Conservation (phyloP, 2,113 vertebrate genomes). For the Cisticola juncidis region DNA sequence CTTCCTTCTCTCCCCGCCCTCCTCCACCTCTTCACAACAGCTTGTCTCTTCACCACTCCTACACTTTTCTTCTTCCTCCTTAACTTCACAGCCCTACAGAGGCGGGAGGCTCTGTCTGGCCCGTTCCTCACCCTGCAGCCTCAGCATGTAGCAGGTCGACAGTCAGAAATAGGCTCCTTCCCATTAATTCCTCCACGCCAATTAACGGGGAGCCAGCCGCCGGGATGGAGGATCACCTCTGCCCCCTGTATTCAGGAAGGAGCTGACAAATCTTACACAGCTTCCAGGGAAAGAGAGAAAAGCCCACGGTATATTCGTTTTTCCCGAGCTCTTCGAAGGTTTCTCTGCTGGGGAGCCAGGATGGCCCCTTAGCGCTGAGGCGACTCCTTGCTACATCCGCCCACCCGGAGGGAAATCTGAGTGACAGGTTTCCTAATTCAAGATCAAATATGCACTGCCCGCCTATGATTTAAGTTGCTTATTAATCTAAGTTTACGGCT, state of each 20-base stretch:
- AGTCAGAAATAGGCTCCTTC: not conserved
- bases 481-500: slow-evolving; percentile 40
- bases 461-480: slow-evolving; percentile 16
- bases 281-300: not conserved
- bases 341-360: not conserved
- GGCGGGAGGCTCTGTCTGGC: not conserved
- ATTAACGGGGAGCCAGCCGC: not conserved
- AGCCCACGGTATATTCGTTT: not conserved
- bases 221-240: not conserved
- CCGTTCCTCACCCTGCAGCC: not conserved
- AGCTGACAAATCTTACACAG: not conserved
- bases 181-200: not conserved
- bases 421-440: not conserved
- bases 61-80: not conserved
- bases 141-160: not conserved
- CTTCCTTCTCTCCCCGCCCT: not conserved
- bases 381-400: not conserved
- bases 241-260: not conserved
- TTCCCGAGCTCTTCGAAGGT: not conserved
- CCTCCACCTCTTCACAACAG: not conserved
- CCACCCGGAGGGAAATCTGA: not conserved
- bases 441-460: not conserved
- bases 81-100: not conserved
- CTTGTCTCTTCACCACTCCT: not conserved
- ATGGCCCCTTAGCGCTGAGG: not conserved